Evolutionary conservation across 2,888 invertebrate genomes (phyloP).

Genomic region (Epiblema foenella): DNA sequence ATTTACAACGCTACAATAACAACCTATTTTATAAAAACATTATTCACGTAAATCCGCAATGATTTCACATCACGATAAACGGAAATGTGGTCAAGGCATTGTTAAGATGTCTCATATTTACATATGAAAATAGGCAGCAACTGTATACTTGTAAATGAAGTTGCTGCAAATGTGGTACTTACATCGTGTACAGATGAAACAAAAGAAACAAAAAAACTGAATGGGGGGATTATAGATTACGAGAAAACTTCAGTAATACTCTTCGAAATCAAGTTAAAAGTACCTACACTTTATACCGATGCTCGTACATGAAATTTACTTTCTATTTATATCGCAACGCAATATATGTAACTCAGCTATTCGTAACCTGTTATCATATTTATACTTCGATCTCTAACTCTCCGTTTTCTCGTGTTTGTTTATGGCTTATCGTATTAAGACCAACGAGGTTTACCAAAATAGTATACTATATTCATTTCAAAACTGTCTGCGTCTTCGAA

Average conservation of each 20-base stretch:
- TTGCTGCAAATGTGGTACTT: neutral
- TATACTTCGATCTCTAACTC: no score
- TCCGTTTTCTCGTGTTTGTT: no score
- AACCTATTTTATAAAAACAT: neutral
- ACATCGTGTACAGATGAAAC: neutral
- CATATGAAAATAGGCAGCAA: conserved; percentile 13
- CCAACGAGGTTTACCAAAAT: no score
- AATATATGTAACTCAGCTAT: no score
- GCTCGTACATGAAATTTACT: no score
- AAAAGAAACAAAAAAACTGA: neutral
- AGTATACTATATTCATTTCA: no score
- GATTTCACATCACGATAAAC: neutral
- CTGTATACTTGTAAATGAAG: no score
- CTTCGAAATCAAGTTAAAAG: neutral
- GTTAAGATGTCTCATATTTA: conserved; percentile 6
- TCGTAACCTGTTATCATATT: no score
- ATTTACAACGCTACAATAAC: no score
- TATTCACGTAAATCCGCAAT: neutral
- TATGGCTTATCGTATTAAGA: no score
- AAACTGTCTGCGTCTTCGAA: no score
- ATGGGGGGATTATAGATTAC: neutral
- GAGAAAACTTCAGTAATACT: neutral
- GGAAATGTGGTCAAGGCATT: conserved; percentile 5
- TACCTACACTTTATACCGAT: neutral
- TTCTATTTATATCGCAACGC: no score